Conservation (phyloP, 2,888 invertebrate species). For the Ashinkailepas kermadecensis region DNA sequence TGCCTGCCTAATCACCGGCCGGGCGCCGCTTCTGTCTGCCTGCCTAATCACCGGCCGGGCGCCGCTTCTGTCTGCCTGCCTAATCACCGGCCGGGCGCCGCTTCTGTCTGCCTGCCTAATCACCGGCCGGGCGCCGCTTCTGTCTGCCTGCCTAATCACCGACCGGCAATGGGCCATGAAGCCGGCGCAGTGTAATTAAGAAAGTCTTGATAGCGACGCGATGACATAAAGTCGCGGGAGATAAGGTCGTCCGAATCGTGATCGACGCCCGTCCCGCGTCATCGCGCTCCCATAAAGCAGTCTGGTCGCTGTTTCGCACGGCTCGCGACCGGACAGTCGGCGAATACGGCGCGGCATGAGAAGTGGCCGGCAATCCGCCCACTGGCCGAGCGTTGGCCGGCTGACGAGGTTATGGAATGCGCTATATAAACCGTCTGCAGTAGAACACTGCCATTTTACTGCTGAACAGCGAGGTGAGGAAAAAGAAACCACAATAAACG, state of each 20-base stretch:
- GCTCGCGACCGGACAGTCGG: neutral
- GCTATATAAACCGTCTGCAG: neutral
- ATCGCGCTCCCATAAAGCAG: neutral
- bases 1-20: no score
- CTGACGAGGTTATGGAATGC: neutral
- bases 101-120: no score
- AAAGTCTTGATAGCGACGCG: neutral
- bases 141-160: neutral
- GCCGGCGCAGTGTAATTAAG: neutral
- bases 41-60: no score
- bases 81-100: no score
- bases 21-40: no score
- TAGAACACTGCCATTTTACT: neutral
- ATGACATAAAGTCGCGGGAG: constrained; percentile 7
- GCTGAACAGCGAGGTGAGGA: neutral
- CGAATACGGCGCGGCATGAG: neutral
- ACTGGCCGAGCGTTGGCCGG: neutral
- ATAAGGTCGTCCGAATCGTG: neutral
- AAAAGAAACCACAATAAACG: neutral
- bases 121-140: neutral
- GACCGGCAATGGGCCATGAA: neutral
- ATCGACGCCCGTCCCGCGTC: neutral
- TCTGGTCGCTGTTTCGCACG: neutral
- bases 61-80: no score
- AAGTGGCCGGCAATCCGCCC: neutral